A percentile compares a stretch with the other conserved stretches of the same genome.
Conservation (phyloP, 2,797 vertebrate genomes). For the Hipposideros larvatus region DNA sequence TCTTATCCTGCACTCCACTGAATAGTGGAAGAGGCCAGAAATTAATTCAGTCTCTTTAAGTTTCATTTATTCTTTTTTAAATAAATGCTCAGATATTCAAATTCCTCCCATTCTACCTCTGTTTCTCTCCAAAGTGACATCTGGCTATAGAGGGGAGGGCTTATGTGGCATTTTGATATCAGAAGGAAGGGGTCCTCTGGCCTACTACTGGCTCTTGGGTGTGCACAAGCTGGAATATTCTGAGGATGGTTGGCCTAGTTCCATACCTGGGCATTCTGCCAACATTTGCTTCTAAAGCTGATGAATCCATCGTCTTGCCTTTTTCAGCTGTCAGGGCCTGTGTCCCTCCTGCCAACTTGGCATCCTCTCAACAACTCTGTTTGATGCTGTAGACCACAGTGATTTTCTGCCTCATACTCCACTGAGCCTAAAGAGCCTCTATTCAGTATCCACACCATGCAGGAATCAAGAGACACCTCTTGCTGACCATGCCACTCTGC, state of each 20-base stretch:
- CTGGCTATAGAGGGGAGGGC: background rate
- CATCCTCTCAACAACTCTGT: background rate
- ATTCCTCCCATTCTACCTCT: background rate
- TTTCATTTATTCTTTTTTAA: conserved; percentile 19
- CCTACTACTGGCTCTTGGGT: background rate
- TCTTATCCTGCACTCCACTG: background rate
- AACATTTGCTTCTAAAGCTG: conserved; percentile 38
- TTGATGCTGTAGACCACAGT: background rate
- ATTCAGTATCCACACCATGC: background rate
- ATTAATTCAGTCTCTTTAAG: background rate
- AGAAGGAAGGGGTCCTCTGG: background rate
- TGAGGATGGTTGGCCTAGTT: background rate
- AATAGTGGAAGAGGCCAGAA: background rate
- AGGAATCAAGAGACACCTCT: background rate
- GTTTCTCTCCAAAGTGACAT: conserved; percentile 1
- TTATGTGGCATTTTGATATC: background rate
- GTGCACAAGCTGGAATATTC: background rate
- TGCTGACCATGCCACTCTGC: background rate
- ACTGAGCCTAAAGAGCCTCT: background rate
- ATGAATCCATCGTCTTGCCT: background rate
- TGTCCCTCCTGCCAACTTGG: background rate
- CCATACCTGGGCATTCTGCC: background rate
- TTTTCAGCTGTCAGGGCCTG: background rate
- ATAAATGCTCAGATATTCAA: background rate
- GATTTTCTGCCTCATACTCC: background rate